Conservation (phyloP, 2,888 invertebrate genomes). For the Scaptomyza tumidula region DNA sequence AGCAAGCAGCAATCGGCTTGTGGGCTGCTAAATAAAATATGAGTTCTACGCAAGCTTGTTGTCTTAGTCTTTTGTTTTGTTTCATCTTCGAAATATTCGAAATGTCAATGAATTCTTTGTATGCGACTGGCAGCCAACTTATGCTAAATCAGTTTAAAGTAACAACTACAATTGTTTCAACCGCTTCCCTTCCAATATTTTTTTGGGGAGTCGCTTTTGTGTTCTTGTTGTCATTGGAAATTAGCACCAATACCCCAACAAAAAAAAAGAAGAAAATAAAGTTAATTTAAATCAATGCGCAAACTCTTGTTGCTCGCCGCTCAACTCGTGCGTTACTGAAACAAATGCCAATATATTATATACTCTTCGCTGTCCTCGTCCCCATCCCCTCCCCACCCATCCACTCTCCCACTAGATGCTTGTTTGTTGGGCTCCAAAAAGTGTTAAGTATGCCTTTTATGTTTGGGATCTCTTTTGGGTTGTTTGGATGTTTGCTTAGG, state of each 20-base stretch:
- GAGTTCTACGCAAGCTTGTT: constrained; percentile 74
- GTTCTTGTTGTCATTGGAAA: constrained; percentile 62
- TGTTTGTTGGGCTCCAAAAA: constrained; percentile 79
- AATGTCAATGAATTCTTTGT: constrained; percentile 71
- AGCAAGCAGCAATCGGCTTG: constrained; percentile 43
- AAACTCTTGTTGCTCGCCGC: constrained; percentile 55
- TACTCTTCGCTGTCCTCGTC: constrained; percentile 16
- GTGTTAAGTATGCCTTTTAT: constrained; percentile 74
- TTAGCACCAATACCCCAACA: constrained; percentile 66
- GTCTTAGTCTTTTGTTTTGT: constrained; percentile 66
- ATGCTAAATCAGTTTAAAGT: constrained; percentile 66
- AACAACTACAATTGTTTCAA: constrained; percentile 28
- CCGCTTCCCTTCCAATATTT: background rate
- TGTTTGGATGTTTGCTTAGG: constrained; percentile 64
- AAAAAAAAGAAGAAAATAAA: constrained; percentile 38
- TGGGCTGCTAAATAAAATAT: constrained; percentile 70
- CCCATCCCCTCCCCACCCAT: constrained; percentile 1
- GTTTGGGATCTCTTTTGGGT: constrained; percentile 43
- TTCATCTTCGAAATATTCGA: constrained; percentile 7
- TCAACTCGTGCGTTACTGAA: constrained; percentile 77
- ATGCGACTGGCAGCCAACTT: constrained; percentile 39
- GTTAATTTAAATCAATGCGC: constrained; percentile 78
- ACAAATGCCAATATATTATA: constrained; percentile 68
- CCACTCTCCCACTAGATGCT: constrained; percentile 23
- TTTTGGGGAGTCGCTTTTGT: constrained; percentile 28